phyloP scores from a whole-genome alignment of 2,797 vertebrate genomes.

The Microctenopoma stevenorrisi region DNA sequence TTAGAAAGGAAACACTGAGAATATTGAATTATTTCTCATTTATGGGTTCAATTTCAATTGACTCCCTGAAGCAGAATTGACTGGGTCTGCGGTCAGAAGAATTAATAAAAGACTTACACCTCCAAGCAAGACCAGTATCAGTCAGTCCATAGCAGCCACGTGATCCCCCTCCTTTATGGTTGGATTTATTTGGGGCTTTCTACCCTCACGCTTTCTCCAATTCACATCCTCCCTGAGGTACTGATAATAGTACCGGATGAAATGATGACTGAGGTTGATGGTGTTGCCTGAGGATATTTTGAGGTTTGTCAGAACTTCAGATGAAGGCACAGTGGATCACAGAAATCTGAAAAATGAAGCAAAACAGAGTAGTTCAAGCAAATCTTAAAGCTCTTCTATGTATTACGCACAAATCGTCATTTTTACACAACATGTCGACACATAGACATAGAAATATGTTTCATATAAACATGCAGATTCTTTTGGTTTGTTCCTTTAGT shows the following conservation, averaged over 20 bases:
- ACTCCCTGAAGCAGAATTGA: conserved; percentile 40
- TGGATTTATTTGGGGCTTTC: conserved; percentile 30
- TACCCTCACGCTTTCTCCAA: conserved; percentile 31
- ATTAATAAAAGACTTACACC: conserved; percentile 69
- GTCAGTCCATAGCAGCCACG: conserved; percentile 68
- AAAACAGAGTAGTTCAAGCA: background rate
- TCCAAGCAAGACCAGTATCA: conserved; percentile 66
- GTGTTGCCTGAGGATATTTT: background rate
- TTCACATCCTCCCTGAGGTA: conserved; percentile 61
- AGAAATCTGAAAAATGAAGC: conserved; percentile 47
- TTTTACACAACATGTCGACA: no score
- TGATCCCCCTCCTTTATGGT: conserved; percentile 27
- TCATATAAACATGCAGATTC: no score
- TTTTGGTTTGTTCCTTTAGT: no score
- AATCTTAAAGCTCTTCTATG: background rate
- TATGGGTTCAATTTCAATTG: conserved; percentile 55
- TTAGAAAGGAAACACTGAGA: conserved; percentile 37
- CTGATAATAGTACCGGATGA: conserved; percentile 11
- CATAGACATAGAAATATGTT: no score
- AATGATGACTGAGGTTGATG: conserved; percentile 15
- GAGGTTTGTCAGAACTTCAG: conserved; percentile 21
- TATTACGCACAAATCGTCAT: background rate
- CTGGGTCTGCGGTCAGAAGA: conserved; percentile 34
- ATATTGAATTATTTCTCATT: conserved; percentile 43
- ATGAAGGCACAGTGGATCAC: conserved; percentile 22